These are phyloP conservation scores for Hirudinaria manillensis DNA, from an alignment of 2,888 invertebrate genomes.

Conservation along the genomic window DNA sequence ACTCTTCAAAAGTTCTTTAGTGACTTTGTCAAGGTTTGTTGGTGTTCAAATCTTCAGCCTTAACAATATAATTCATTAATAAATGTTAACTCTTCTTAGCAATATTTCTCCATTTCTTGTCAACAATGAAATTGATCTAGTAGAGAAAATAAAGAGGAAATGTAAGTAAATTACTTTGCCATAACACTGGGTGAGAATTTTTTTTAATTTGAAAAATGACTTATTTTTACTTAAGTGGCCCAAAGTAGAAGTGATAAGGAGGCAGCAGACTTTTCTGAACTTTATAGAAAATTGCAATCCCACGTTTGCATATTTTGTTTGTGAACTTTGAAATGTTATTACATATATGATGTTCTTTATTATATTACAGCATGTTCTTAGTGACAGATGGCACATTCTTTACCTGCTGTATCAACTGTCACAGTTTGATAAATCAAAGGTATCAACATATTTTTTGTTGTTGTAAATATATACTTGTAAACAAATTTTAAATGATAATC, in stretches of 20 bases:
- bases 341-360: background rate
- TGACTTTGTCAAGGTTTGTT: slow-evolving; percentile 47
- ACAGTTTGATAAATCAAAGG: slow-evolving; percentile 4
- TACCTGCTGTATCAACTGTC: slow-evolving; percentile 45
- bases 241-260: slow-evolving; percentile 50
- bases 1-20: slow-evolving; percentile 46
- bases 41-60: background rate
- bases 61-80: background rate
- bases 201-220: background rate
- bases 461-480: too few relatives aligned
- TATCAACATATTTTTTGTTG: too few relatives aligned
- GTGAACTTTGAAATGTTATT: background rate
- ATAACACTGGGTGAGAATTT: background rate
- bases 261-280: slow-evolving; percentile 53
- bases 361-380: slow-evolving; percentile 59
- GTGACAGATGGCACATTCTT: slow-evolving; percentile 61
- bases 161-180: slow-evolving; percentile 44
- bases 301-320: slow-evolving; percentile 44
- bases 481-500: too few relatives aligned
- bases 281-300: slow-evolving; percentile 54
- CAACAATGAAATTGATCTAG: slow-evolving; percentile 51
- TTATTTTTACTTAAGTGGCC: slow-evolving; percentile 43
- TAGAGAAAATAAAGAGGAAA: slow-evolving; percentile 51
- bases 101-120: slow-evolving; percentile 39
- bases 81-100: slow-evolving; percentile 3